These are phyloP conservation scores for Argopecten irradians DNA, from an alignment of 1,140 invertebrate species.

Conservation along the genomic window DNA sequence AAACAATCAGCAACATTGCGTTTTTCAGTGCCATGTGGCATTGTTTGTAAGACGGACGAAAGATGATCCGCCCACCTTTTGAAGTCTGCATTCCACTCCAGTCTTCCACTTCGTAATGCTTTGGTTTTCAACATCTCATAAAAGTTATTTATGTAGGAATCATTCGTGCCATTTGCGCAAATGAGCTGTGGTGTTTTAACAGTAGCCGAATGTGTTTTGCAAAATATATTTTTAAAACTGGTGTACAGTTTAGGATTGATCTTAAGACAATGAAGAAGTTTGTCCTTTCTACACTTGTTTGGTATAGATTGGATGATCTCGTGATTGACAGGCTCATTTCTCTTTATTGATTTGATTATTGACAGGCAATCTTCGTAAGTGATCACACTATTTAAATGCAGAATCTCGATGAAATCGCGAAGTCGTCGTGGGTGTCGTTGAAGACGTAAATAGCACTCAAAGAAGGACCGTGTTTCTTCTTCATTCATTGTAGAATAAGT, in stretches of 20 bases:
- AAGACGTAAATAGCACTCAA: background rate
- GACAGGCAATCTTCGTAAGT: background rate
- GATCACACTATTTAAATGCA: background rate
- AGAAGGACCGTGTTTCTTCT: background rate
- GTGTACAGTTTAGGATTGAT: background rate
- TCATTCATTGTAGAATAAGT: background rate
- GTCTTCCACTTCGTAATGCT: background rate
- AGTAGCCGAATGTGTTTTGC: background rate
- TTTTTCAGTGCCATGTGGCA: background rate
- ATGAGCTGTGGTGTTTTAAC: background rate
- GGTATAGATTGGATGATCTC: background rate
- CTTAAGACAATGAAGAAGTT: background rate
- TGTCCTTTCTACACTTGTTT: background rate
- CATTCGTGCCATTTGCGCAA: background rate
- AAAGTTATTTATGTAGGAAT: background rate
- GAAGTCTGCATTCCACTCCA: background rate
- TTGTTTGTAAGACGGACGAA: background rate
- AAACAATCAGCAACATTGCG: slow-evolving; percentile 29
- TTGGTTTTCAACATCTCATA: background rate
- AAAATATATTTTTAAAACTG: background rate
- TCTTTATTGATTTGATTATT: background rate
- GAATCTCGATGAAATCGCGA: background rate
- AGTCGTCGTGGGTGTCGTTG: background rate
- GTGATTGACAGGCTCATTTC: background rate
- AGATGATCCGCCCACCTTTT: background rate